Evolutionary conservation across 2,888 invertebrate genomes (phyloP).

Genomic region (Leptinotarsa rubiginosa): DNA sequence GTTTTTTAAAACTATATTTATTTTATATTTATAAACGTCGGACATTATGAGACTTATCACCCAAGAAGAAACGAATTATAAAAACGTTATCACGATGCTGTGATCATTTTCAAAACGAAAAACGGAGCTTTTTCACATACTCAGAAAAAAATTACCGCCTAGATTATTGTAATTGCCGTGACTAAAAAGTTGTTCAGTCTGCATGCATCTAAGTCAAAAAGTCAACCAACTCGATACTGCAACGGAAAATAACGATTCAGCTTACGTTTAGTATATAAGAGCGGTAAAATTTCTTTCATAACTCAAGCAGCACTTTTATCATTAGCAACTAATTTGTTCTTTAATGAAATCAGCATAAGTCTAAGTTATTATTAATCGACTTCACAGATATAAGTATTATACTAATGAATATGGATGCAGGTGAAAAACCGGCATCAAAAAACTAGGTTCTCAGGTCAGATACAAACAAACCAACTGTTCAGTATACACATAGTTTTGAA

Average conservation of each 20-base stretch:
- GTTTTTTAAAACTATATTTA: too few relatives aligned
- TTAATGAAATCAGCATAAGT: constrained; percentile 3
- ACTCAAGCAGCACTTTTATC: neutral
- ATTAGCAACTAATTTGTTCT: constrained; percentile 10
- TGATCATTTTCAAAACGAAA: too few relatives aligned
- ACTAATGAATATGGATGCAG: neutral
- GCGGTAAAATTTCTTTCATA: neutral
- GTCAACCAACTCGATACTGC: neutral
- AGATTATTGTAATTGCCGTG: too few relatives aligned
- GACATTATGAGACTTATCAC: too few relatives aligned
- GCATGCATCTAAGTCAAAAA: too few relatives aligned
- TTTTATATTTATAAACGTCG: too few relatives aligned
- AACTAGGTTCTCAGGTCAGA: neutral
- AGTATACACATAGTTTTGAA: neutral
- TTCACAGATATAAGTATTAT: neutral
- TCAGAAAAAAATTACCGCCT: too few relatives aligned
- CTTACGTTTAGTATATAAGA: neutral
- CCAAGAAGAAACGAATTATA: too few relatives aligned
- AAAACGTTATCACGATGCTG: too few relatives aligned
- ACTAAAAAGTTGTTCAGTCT: too few relatives aligned
- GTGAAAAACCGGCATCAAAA: neutral
- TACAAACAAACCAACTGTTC: neutral
- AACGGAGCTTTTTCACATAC: too few relatives aligned
- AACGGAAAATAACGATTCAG: neutral
- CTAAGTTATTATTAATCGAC: neutral